A percentile compares a stretch with the other conserved stretches of the same genome.
Evolutionary conservation across 2,797 vertebrate genomes (phyloP).

Genomic region (Naso thynnoides): DNA sequence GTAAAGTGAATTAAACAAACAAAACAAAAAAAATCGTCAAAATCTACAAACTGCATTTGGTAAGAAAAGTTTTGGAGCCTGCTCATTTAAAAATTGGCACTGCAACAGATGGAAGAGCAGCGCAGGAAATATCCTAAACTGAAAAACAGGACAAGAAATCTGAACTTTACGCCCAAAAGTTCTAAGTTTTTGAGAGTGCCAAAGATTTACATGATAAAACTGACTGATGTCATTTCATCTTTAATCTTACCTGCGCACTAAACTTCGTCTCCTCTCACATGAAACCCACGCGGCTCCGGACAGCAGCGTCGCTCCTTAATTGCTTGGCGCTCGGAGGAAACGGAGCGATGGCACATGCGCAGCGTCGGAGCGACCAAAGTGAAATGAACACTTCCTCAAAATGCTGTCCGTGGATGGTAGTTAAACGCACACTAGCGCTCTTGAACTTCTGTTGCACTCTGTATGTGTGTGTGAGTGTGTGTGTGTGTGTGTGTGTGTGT

Average conservation of each 20-base stretch:
- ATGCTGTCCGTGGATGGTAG: conserved; percentile 51
- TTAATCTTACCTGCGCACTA: conserved; percentile 70
- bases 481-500: conserved; percentile 11
- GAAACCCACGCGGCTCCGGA: conserved; percentile 26
- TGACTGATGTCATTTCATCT: no score
- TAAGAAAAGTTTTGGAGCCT: no score
- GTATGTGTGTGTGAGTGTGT: background rate
- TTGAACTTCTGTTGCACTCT: conserved; percentile 66
- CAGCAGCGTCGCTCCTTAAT: conserved; percentile 22
- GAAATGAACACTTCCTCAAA: conserved; percentile 37
- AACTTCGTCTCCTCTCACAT: conserved; percentile 19
- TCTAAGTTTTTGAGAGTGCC: background rate
- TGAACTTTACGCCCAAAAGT: background rate
- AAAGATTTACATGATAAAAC: no score
- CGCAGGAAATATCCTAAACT: no score
- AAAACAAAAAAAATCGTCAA: background rate
- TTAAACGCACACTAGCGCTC: conserved; percentile 38
- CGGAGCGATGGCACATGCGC: conserved; percentile 21
- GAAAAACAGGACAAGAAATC: no score
- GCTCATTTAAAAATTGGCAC: no score
- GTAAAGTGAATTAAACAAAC: no score
- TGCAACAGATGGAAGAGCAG: background rate
- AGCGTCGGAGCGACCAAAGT: conserved; percentile 17
- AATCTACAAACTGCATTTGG: background rate
- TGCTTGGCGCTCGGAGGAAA: conserved; percentile 21